Base-by-base conservation (phyloP, 2,113 vertebrate species). In the Oncorhynchus tshawytscha region DNA sequence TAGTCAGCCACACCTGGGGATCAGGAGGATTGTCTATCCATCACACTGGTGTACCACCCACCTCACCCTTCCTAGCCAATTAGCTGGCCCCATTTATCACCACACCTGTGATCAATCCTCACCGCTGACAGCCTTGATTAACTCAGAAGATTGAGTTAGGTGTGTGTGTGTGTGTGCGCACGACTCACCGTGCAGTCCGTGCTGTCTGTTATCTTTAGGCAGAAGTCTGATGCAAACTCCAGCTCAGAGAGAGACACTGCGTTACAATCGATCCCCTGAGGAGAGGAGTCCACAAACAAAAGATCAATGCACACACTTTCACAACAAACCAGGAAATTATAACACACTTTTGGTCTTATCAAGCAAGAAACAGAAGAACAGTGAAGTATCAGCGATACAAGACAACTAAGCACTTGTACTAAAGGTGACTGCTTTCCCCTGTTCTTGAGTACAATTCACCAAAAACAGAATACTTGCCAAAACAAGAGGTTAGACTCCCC, bases 221-320 rank as follows among this genome's bases (percentile, higher is more conserved):
- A 91, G 87, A 99, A 98, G 85, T 97, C 94, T 7, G 94, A 92
- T 39, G 92, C 84, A 87, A 98, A 99, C 84, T 98, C 96, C 84
- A 98, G 87, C 81, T 96, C 96, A 72, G 93, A 91, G 74, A 94
- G 79, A 51, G 90, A 88, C 20, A 93, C 92, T 11, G 45, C 87
- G 81, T 95, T 95, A 81, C 96, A 99, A 90, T 98, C 85, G 1
- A 99, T 90, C 7, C 20, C 94, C 97, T 98, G 91, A 75, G 5
- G 51, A 79, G 77, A 81, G 16, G 18, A 65, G 73, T 62, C 76
- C 54, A 70, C 62, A 84, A 8, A 78, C 25, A 57, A 74, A 79
- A 74, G 62, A 20, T 66, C 70, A 20, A 6, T n/a, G 69, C 4
- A 54, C 45, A 57, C 34, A 67, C 20, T 45, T 18, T 27, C 45